Evolutionary conservation across 2,797 vertebrate species (phyloP).

Genomic region (Periophthalmus magnuspinnatus): DNA sequence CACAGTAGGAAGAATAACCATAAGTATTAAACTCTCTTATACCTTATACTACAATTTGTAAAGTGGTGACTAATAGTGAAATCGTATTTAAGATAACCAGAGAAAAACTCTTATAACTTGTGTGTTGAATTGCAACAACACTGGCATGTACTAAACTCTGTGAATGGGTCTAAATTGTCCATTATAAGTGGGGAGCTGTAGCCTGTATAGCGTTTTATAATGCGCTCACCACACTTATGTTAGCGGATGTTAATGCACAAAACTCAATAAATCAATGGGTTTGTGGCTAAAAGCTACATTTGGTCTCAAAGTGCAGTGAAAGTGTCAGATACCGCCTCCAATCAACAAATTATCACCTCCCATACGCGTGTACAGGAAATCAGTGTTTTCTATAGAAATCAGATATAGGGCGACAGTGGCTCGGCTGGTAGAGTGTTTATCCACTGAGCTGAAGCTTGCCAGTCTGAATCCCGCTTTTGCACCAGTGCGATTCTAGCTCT

Average conservation of each 20-base stretch:
- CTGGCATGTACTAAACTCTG: not conserved
- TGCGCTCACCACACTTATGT: slow-evolving; percentile 26
- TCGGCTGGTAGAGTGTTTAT: no score
- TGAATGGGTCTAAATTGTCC: slow-evolving; percentile 32
- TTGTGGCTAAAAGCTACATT: slow-evolving; percentile 64
- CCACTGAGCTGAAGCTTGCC: no score
- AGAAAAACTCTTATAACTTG: not conserved
- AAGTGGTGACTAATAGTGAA: no score
- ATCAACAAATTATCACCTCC: slow-evolving; percentile 4
- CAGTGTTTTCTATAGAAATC: not conserved
- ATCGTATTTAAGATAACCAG: no score
- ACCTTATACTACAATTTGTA: no score
- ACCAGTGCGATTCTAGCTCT: no score
- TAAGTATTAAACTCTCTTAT: no score
- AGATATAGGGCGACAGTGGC: no score
- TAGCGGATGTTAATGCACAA: slow-evolving; percentile 58
- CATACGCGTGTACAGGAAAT: not conserved
- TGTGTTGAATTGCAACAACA: not conserved
- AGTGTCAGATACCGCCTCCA: not conserved
- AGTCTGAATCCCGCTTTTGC: no score
- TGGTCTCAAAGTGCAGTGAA: slow-evolving; percentile 63
- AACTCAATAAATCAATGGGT: slow-evolving; percentile 68
- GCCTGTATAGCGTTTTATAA: slow-evolving; percentile 57
- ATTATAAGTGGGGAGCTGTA: slow-evolving; percentile 60
- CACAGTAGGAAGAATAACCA: no score